Evolutionary conservation across 2,113 vertebrate genomes (phyloP), one percentile per base, ranked within the genome.

Genomic region (Uria lomvia): DNA sequence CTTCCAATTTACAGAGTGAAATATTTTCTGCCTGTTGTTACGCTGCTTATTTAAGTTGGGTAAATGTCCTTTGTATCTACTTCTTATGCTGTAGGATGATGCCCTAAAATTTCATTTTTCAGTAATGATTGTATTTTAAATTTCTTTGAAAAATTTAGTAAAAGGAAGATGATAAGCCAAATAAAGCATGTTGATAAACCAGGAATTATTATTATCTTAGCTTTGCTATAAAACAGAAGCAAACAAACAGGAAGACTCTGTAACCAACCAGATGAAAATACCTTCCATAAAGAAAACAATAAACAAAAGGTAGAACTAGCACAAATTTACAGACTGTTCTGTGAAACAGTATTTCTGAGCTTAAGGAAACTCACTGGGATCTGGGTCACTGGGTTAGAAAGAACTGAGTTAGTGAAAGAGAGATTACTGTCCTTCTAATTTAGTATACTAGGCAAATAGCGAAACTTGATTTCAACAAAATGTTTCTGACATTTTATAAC

Each of bases 331-430:
- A 93, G 47, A 42, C 17, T 72, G 9, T 84, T 88, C 70, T 42
- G 40, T 68, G 60, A 68, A 89, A 90, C 7, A 12, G 2, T 36
- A 38, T 50, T 90, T 68, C 42, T 66, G 47, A 80, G 42, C 29
- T 72, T 56, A 56, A 82, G 43, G 40, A 88, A 85, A 75, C 26
- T 68, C 56, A 43, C 23, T 36, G 26, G 62, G 53, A 93, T 86
- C 67, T 91, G 78, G 66, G 81, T 93, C 66, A 95, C 40, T 70
- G 71, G 67, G 66, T 87, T 88, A 92, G 67, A 91, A 89, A 78
- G 75, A 82, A 66, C 12, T 30, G 16, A 38, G 36, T 29, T 52
- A 38, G 42, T 50, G 70, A 78, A 80, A 77, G 38, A n/a, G 67
- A 65, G 24, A 58, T 36, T 59, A 70, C 32, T 55, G 40, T 36